Evolutionary conservation across 1,140 invertebrate species (phyloP).

Genomic region (Drosophila serrata): DNA sequence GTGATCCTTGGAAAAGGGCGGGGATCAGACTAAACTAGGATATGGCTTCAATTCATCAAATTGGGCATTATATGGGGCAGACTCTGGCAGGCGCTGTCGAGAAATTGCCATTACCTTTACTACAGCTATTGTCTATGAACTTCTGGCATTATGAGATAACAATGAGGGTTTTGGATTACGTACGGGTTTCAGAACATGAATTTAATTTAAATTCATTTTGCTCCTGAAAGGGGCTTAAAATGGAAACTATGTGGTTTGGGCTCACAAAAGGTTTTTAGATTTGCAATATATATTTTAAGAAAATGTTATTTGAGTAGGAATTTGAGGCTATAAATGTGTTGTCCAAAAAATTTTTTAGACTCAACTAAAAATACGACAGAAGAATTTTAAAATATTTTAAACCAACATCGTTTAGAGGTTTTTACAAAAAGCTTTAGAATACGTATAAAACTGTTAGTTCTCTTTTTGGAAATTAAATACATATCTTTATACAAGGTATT

Average conservation of each 20-base stretch:
- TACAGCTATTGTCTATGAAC: background rate
- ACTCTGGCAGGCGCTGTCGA: background rate
- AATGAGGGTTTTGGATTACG: slow-evolving; percentile 29
- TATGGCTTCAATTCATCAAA: slow-evolving; percentile 54
- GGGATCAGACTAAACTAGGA: slow-evolving; percentile 35
- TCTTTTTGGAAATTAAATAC: background rate
- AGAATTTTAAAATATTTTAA: background rate
- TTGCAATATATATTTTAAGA: background rate
- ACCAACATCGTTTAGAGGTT: fast-evolving
- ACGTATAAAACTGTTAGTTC: too few species aligned
- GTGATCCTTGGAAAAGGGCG: slow-evolving; percentile 18
- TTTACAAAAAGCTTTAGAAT: background rate
- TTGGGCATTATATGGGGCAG: slow-evolving; percentile 17
- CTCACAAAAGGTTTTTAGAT: background rate
- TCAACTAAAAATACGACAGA: too few species aligned
- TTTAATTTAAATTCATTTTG: slow-evolving; percentile 10
- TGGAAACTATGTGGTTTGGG: background rate
- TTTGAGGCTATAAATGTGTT: background rate
- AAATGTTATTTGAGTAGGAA: too few species aligned
- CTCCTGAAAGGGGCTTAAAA: background rate
- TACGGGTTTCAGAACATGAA: slow-evolving; percentile 6
- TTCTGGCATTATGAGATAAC: slow-evolving; percentile 11
- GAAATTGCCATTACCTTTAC: slow-evolving; percentile 12
- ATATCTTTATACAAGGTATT: too few species aligned
- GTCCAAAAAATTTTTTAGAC: background rate